These are phyloP conservation scores for Pelecanus crispus DNA, from an alignment of 2,113 vertebrate genomes.

Conservation along the genomic window DNA sequence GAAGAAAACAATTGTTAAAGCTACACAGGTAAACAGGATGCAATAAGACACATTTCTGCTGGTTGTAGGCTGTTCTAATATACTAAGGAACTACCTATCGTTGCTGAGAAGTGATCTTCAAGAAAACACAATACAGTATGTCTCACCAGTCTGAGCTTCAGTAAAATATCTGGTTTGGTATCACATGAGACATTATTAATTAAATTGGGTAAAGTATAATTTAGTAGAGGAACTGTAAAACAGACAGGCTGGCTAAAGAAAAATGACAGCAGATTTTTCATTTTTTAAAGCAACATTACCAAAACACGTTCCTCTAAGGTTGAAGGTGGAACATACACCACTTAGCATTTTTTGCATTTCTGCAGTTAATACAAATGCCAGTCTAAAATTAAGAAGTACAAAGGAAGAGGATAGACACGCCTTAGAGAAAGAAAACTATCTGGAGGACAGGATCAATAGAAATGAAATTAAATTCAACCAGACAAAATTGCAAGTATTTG, in stretches of 20 bases:
- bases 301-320: background rate
- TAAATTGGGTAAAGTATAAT: background rate
- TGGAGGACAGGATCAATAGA: background rate
- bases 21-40: background rate
- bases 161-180: background rate
- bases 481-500: background rate
- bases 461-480: background rate
- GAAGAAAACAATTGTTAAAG: background rate
- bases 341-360: background rate
- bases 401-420: background rate
- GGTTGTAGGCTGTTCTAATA: background rate
- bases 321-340: background rate
- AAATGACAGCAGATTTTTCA: background rate
- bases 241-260: background rate
- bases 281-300: background rate
- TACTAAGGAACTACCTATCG: background rate
- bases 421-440: background rate
- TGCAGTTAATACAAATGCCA: background rate
- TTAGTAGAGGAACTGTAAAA: background rate
- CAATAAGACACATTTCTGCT: background rate
- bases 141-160: background rate
- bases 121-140: background rate
- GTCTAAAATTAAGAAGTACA: background rate
- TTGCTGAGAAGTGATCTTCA: background rate
- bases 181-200: background rate